Base-by-base conservation (phyloP, 2,113 vertebrate species). In the Perca fluviatilis region DNA sequence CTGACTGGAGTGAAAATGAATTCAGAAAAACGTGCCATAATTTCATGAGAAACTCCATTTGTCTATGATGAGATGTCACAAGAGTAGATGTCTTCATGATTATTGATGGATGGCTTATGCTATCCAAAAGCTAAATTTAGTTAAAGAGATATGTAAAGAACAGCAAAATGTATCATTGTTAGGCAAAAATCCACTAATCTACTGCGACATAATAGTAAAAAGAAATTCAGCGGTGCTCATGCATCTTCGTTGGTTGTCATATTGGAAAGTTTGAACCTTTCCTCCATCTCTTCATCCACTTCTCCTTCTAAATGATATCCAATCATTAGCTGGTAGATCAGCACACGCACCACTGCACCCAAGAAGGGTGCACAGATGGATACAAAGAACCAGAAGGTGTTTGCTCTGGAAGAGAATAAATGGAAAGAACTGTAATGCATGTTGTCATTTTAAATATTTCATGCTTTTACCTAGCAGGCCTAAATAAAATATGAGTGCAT, bases 311-410 rank as follows among this genome's bases (percentile, higher is more conserved):
- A 80, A 0, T 98, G 97, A 66, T 95, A 97, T 7, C 97, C 96
- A 0, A 96, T 95, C 94, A 96, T 97, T 61, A 98, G 85, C 90
- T 98, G 97, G 88, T 98, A 97, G 64, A 97, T 92, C 0, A 96
- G 47, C 73, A 96, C 95, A 0, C 97, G 97, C 0, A 94, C 87
- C 7, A 96, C 67, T 51, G 96, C 94, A 7, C 97, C 97, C 0
- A 97, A 83, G 86, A 98, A 97, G 0, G 97, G 97, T 33, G 96
- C 96, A 18, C 97, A 90, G 0, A 97, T 40, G 10, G 97, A 96
- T 53, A 98, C 95, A 91, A 97, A 95, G 95, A 96, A 98, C 97
- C 97, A 98, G 8, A 95, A 94, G 4, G 69, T 83, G 10, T 94
- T 86, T 0, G 87, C 88, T 79, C 97, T 98, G 86, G 15, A 77